Base-by-base conservation (phyloP, 2,797 vertebrate species). In the Lemur catta region DNA sequence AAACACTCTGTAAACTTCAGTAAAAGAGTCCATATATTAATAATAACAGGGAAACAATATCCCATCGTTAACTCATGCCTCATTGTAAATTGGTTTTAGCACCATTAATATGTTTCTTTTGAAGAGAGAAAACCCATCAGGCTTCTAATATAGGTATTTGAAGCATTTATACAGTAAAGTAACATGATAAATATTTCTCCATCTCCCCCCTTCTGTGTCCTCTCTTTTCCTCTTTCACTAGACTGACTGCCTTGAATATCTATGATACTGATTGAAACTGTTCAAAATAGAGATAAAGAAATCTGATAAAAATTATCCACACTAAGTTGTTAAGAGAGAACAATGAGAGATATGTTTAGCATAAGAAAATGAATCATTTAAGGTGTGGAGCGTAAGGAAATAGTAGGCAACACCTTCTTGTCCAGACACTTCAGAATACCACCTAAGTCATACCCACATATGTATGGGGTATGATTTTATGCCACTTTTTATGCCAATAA, bases 51-150 rank as follows among this genome's bases (percentile, higher is more conserved):
- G 79, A 95, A 96, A 89, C 14, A 78, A 57, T 57, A 8, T 26
- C 61, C 18, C 11, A 79, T 57, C 28, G 67, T 41, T 82, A 92
- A 85, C 26, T 96, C 71, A 87, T 55, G 59, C 43, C 14, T 72
- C 33, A 46, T 43, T 84, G 22, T 30, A 91, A 96, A 81, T 81
- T 50, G 22, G 43, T 81, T 89, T 65, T 59, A 90, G 33, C 6
- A 38, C 15, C 22, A 67, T 90, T 84, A 92, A 79, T 43, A 89
- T 79, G 4, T 79, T 96, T 92, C 35, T 94, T 82, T 93, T 89
- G 57, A 91, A 95, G 41, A 94, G 4, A 71, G 50, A 84, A 87
- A 75, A 65, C 13, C 48, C 7, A 38, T 1, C 48, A 90, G 41
- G 33, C 4, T 26, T 93, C 85, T 81, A 57, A 92, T 43, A 63